Evolutionary conservation across 2,797 vertebrate species (phyloP).

Genomic region (Varecia variegata): DNA sequence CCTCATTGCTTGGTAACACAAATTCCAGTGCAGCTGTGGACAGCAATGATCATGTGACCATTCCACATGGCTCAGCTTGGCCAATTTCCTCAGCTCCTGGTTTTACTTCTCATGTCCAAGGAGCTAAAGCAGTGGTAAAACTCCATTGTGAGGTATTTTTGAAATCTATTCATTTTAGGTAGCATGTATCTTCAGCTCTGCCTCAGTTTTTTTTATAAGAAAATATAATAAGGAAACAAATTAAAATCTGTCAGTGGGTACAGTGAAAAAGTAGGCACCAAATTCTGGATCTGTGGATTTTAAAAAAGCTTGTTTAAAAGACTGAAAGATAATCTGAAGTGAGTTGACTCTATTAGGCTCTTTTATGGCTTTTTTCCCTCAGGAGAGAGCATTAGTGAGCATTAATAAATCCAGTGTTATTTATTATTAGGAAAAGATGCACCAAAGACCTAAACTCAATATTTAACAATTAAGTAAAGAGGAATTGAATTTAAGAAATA

Average conservation of each 20-base stretch:
- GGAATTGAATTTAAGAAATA: conserved; percentile 34
- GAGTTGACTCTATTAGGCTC: not conserved
- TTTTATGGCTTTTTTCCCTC: not conserved
- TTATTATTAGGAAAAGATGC: conserved; percentile 22
- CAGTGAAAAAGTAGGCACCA: not conserved
- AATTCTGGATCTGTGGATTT: conserved; percentile 6
- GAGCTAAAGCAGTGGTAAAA: not conserved
- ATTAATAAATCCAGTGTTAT: not conserved
- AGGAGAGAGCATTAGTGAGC: not conserved
- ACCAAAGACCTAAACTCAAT: not conserved
- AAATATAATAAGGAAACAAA: conserved; percentile 5
- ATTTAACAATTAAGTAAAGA: conserved; percentile 28
- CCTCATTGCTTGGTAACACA: not conserved
- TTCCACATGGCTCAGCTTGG: not conserved
- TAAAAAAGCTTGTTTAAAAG: not conserved
- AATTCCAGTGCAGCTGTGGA: not conserved
- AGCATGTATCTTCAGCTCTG: not conserved
- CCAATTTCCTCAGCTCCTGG: not conserved
- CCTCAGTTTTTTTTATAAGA: not conserved
- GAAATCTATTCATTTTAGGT: conserved; percentile 23
- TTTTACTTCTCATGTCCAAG: not conserved
- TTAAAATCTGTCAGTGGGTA: not conserved
- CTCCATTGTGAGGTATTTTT: not conserved
- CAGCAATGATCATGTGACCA: not conserved
- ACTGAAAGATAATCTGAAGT: not conserved